Percentiles rank a stretch among this genome's conserved stretches.
phyloP scores from a whole-genome alignment of 2,888 invertebrate genomes.

The Agrypnus murinus region DNA sequence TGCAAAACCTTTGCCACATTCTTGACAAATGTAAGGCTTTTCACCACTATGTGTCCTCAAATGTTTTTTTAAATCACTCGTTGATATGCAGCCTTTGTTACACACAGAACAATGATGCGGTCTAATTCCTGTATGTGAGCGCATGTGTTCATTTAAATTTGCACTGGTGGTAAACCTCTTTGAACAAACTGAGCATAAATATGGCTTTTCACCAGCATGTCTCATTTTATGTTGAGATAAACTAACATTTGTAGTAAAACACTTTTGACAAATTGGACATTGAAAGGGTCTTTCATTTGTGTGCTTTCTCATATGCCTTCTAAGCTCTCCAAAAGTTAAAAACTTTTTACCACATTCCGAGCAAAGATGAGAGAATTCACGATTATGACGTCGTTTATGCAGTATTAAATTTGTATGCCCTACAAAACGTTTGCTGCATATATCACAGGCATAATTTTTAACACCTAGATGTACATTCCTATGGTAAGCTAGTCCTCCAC shows the following conservation, averaged over 20 bases:
- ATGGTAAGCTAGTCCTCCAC: constrained; percentile 44
- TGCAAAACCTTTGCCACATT: constrained; percentile 45
- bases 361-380: constrained; percentile 42
- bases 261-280: constrained; percentile 47
- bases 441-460: constrained; percentile 26
- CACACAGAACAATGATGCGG: constrained; percentile 47
- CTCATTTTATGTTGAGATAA: constrained; percentile 48
- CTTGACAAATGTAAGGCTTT: constrained; percentile 44
- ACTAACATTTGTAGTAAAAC: constrained; percentile 47
- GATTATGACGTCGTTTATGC: constrained; percentile 45
- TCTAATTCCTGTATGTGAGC: constrained; percentile 49
- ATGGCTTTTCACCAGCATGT: constrained; percentile 48
- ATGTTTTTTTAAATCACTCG: constrained; percentile 50
- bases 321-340: constrained; percentile 45
- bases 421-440: constrained; percentile 34
- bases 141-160: constrained; percentile 48
- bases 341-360: constrained; percentile 47
- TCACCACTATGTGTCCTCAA: constrained; percentile 51
- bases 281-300: constrained; percentile 46
- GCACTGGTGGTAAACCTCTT: constrained; percentile 48
- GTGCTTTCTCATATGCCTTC: constrained; percentile 46
- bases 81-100: constrained; percentile 50
- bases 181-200: constrained; percentile 48
- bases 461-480: constrained; percentile 25
- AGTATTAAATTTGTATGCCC: constrained; percentile 37